Evolutionary conservation across 2,113 vertebrate species (phyloP).

Genomic region (Myotis lucifugus): DNA sequence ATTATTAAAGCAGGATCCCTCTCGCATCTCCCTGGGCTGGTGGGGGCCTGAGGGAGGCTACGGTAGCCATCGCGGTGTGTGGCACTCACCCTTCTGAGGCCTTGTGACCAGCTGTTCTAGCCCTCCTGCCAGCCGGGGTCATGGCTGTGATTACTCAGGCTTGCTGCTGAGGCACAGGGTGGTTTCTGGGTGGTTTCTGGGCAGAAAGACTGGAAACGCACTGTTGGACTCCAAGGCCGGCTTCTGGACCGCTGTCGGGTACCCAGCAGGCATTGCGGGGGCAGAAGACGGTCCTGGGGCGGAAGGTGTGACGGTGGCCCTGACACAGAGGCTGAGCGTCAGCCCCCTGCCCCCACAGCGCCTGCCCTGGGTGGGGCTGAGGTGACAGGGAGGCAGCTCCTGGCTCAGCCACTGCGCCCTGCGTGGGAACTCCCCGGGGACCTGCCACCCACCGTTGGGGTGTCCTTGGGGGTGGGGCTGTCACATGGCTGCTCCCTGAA

Average conservation of each 20-base stretch:
- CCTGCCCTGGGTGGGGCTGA: neutral
- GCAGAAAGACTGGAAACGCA: too few species aligned
- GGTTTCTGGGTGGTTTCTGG: too few species aligned
- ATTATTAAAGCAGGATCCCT: neutral
- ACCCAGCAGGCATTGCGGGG: neutral
- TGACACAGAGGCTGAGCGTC: accelerated
- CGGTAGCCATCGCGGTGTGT: accelerated
- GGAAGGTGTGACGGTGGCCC: accelerated
- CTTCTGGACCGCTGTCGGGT: accelerated
- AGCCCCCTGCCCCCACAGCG: neutral
- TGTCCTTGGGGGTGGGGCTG: accelerated
- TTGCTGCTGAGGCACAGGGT: neutral
- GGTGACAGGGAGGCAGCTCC: neutral
- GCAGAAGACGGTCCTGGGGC: neutral
- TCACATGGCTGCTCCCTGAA: accelerated
- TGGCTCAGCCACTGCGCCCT: neutral
- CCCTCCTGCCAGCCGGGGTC: neutral
- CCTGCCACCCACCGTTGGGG: accelerated
- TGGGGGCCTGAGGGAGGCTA: neutral
- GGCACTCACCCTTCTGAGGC: neutral
- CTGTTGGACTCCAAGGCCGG: neutral
- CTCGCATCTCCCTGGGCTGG: accelerated
- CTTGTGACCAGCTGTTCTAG: neutral
- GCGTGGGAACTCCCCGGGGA: neutral
- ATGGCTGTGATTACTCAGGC: neutral